phyloP scores from a whole-genome alignment of 2,888 invertebrate species.

The Monopis laevigella region DNA sequence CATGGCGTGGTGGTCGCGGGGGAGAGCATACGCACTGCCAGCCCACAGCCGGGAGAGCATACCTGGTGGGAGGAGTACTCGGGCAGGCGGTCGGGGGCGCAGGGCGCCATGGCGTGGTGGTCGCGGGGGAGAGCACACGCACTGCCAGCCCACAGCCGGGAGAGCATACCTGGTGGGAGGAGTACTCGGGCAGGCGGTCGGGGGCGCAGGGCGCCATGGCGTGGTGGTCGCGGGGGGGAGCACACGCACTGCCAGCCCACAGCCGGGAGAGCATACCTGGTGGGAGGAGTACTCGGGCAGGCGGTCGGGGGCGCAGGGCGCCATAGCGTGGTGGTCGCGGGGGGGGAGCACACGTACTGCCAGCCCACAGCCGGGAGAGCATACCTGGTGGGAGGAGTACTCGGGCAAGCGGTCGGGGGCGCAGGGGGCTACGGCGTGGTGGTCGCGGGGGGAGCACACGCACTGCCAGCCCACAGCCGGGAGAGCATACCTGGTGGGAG shows the following conservation, averaged over 20 bases:
- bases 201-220: slow-evolving; percentile 95
- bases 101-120: slow-evolving; percentile 94
- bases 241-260: slow-evolving; percentile 93
- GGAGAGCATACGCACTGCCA: too few species aligned
- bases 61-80: slow-evolving; percentile 94
- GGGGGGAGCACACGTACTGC: slow-evolving; percentile 93
- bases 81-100: slow-evolving; percentile 94
- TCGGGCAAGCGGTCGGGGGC: slow-evolving; percentile 92
- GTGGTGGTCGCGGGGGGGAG: slow-evolving; percentile 96
- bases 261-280: slow-evolving; percentile 65
- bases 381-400: slow-evolving; percentile 84
- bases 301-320: slow-evolving; percentile 95
- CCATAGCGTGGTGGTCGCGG: slow-evolving; percentile 94
- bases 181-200: slow-evolving; percentile 95
- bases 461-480: slow-evolving; percentile 81
- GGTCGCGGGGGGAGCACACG: slow-evolving; percentile 87
- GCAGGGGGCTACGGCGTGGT: slow-evolving; percentile 88
- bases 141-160: slow-evolving; percentile 82
- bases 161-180: slow-evolving; percentile 81
- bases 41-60: neutral
- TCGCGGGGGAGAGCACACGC: slow-evolving; percentile 94
- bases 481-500: slow-evolving; percentile 84
- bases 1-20: slow-evolving; percentile 95
- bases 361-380: slow-evolving; percentile 72
- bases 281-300: slow-evolving; percentile 97